Evolutionary conservation across 2,888 invertebrate species (phyloP), one percentile per base, ranked within the genome.

Genomic region (Ethmia dodecea): DNA sequence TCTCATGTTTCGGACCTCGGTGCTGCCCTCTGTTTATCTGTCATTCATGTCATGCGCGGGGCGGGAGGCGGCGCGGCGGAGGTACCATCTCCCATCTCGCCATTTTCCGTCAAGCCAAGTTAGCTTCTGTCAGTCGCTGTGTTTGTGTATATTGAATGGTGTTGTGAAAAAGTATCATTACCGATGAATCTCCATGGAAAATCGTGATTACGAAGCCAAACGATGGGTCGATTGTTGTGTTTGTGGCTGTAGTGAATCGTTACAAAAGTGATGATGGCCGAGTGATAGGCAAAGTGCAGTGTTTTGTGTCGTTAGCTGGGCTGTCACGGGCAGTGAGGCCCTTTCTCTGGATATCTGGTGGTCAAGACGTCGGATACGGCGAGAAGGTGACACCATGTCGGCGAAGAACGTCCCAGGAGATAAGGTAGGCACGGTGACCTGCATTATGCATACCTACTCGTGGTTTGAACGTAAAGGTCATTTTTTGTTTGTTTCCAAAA

Each of bases 391-490:
- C 73, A 84, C 86, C 81, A 92, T 92, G 92, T 91, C 92, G 87
- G 90, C 90, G 75, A 92, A 93, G 88, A 92, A 92, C 87, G 91
- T 93, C 87, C 93, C 93, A 77, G 91, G 93, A 81, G 93, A 93
- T 89, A 93, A 93, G 93, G 93, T 93, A 84, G 84, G 88, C 77
- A 77, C 46, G 2, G 40, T 26, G 40, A 26, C 11, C 28, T 28
- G 20, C 35, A 3, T 18, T 27, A n/a, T 46, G 45, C 28, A 53
- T 52, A 48, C 48, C 43, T 53, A 55, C 43, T 26, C 10, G n/a
- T 26, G 6, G 26, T 26, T 5, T 56, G 55, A 39, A 35, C 42
- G 47, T 59, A 69, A 67, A 77, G 76, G 76, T 76, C 75, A 75
- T 57, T 52, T 66, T 69, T 75, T 77, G 69, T 79, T 76, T 68